These are phyloP conservation scores for Acleris sparsana DNA, from an alignment of 2,888 invertebrate species.

Conservation along the genomic window DNA sequence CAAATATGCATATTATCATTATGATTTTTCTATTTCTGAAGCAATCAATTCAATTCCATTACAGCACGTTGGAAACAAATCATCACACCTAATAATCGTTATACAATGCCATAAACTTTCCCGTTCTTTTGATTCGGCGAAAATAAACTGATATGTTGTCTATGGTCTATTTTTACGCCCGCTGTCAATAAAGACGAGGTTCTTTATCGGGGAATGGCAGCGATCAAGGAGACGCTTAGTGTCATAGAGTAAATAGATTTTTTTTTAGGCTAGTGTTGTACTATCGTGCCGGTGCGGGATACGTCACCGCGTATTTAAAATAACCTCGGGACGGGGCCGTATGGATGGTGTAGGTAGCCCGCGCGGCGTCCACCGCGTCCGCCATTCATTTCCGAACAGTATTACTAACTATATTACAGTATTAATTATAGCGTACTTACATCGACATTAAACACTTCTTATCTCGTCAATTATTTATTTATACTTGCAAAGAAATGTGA, in stretches of 20 bases:
- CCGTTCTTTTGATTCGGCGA: slow-evolving; percentile 33
- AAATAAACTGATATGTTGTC: slow-evolving; percentile 33
- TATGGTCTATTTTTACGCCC: slow-evolving; percentile 54
- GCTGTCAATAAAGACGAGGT: slow-evolving; percentile 61
- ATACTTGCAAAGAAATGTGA: no score
- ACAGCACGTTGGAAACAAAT: slow-evolving; percentile 28
- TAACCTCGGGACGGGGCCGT: slow-evolving; percentile 62
- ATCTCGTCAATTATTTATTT: no score
- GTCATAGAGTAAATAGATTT: slow-evolving; percentile 29
- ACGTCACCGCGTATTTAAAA: slow-evolving; percentile 71
- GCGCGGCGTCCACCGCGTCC: slow-evolving; percentile 70
- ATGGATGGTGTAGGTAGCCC: slow-evolving; percentile 56
- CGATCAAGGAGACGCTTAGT: slow-evolving; percentile 61
- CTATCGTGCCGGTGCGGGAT: slow-evolving; percentile 47
- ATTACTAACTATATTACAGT: not conserved
- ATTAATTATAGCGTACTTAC: slow-evolving; percentile 21
- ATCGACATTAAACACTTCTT: no score
- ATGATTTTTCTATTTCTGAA: slow-evolving; percentile 18
- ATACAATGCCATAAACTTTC: slow-evolving; percentile 31
- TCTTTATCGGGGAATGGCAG: slow-evolving; percentile 60
- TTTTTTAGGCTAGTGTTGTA: slow-evolving; percentile 42
- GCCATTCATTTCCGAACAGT: slow-evolving; percentile 28
- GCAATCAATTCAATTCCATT: slow-evolving; percentile 17
- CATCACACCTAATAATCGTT: slow-evolving; percentile 35
- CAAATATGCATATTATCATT: not conserved